These are phyloP conservation scores for Pyrgus malvae DNA, from an alignment of 2,888 invertebrate genomes.

Conservation along the genomic window DNA sequence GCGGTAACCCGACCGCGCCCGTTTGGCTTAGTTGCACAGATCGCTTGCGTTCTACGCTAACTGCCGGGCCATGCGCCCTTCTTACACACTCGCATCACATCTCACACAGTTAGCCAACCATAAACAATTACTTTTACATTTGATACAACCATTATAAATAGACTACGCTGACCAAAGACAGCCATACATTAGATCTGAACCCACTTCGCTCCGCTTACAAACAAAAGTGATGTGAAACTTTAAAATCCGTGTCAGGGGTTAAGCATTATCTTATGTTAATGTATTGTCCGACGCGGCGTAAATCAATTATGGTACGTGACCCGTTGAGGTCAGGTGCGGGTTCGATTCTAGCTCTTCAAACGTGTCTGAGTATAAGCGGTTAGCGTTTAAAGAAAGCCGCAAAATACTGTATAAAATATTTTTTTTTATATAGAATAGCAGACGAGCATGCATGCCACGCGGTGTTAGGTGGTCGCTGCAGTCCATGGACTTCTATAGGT, in stretches of 20 bases:
- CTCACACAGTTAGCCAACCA: neutral
- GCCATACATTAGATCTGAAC: conserved; percentile 35
- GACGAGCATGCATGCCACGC: too few species aligned
- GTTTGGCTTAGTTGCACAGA: too few species aligned
- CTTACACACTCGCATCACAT: too few species aligned
- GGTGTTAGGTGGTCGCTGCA: too few species aligned
- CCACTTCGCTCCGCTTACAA: conserved; percentile 37
- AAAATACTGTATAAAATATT: too few species aligned
- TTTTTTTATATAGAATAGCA: too few species aligned
- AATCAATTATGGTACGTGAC: conserved; percentile 78
- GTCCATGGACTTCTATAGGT: too few species aligned
- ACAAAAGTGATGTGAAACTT: conserved; percentile 57
- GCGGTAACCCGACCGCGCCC: too few species aligned
- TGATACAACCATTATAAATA: conserved; percentile 12
- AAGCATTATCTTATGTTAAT: conserved; percentile 81
- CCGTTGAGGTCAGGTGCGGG: conserved; percentile 56
- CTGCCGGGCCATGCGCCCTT: too few species aligned
- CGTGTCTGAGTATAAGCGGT: conserved; percentile 20
- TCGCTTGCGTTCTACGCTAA: too few species aligned
- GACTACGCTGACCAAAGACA: conserved; percentile 2
- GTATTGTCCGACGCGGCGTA: conserved; percentile 67
- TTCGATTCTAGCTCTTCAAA: conserved; percentile 54
- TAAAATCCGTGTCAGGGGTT: conserved; percentile 72
- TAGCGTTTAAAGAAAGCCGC: neutral
- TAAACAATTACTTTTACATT: neutral